phyloP scores from a whole-genome alignment of 2,797 vertebrate species.

The Rhinogobio ventralis region DNA sequence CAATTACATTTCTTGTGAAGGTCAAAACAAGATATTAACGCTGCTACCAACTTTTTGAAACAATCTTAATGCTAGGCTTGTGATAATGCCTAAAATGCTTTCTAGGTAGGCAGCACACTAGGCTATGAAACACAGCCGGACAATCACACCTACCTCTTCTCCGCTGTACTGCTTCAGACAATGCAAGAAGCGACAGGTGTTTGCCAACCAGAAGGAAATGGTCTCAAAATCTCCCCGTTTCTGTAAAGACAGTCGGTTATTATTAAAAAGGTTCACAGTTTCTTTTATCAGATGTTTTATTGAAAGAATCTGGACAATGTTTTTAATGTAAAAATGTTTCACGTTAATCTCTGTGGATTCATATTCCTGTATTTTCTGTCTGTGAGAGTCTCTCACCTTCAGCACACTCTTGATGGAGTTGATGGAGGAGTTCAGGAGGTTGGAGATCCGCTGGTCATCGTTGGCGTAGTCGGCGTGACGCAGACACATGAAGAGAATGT shows the following conservation, averaged over 20 bases:
- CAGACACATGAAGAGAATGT: conserved; percentile 97
- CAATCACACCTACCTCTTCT: conserved; percentile 79
- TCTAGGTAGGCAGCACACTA: not conserved
- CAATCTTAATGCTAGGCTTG: not conserved
- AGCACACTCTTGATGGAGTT: conserved; percentile 93
- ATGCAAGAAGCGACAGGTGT: conserved; percentile 91
- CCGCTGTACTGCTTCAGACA: conserved; percentile 97
- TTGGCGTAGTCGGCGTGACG: conserved; percentile 92
- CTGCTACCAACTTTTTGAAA: not conserved
- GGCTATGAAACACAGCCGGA: not conserved
- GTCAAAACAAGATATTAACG: not conserved
- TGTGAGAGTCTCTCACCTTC: conserved; percentile 80
- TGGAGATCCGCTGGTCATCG: conserved; percentile 90
- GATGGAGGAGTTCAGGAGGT: conserved; percentile 91
- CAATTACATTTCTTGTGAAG: not conserved
- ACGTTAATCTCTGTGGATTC: not conserved
- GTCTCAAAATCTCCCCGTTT: conserved; percentile 90
- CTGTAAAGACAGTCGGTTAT: conserved; percentile 71
- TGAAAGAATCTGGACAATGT: not conserved
- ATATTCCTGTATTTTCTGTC: not conserved
- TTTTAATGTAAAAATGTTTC: not conserved
- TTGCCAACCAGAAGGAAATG: conserved; percentile 96
- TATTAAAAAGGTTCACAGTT: not conserved
- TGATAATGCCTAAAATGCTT: not conserved
- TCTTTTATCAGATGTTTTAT: not conserved